phyloP scores from a whole-genome alignment of 64 coral and sea anemone species.

The Porites lutea region DNA sequence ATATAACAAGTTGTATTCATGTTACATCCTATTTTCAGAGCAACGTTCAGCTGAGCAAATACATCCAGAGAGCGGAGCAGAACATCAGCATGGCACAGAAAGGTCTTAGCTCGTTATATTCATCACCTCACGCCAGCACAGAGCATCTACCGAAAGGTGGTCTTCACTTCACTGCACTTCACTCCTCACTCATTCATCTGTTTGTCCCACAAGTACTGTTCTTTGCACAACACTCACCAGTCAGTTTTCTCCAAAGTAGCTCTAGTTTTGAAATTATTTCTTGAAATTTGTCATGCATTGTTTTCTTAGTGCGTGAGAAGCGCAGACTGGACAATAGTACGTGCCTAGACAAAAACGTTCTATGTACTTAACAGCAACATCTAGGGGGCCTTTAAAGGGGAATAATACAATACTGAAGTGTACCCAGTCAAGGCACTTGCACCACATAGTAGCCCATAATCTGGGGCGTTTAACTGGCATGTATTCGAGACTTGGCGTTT shows the following conservation, averaged over 20 bases:
- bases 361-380: too few species aligned
- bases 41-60: slow-evolving; percentile 72
- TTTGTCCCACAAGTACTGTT: not conserved
- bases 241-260: not conserved
- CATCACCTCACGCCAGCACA: slow-evolving; percentile 55
- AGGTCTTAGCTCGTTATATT: slow-evolving; percentile 81
- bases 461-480: too few species aligned
- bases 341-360: too few species aligned
- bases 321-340: too few species aligned
- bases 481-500: too few species aligned
- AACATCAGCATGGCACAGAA: slow-evolving; percentile 72
- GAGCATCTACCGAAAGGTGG: slow-evolving; percentile 63
- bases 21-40: slow-evolving; percentile 65
- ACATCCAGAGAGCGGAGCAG: slow-evolving; percentile 74
- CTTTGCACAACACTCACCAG: not conserved
- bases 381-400: too few species aligned
- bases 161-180: slow-evolving; percentile 56
- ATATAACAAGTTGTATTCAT: slow-evolving; percentile 26
- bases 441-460: too few species aligned
- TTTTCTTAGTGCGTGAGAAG: too few species aligned
- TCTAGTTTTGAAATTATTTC: not conserved
- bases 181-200: not conserved
- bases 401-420: too few species aligned
- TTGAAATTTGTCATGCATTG: too few species aligned
- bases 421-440: too few species aligned